Percentiles rank a stretch among this genome's conserved stretches.
Evolutionary conservation across 2,797 vertebrate species (phyloP).

Genomic region (Sternarchorhynchus goeldii): DNA sequence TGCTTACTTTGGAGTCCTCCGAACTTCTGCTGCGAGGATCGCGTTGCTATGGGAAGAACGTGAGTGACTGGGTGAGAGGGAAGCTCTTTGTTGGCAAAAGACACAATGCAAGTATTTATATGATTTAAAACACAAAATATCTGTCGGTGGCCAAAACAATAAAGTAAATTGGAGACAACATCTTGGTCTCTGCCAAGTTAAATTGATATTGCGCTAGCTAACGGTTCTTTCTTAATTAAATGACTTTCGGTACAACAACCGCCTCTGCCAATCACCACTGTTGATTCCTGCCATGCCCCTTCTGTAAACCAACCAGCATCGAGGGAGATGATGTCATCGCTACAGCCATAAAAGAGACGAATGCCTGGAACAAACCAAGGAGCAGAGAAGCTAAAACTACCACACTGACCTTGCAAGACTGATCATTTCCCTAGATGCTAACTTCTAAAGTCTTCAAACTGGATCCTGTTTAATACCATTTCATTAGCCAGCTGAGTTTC

Average conservation of each 20-base stretch:
- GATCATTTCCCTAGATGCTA: slow-evolving; percentile 29
- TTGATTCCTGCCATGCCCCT: slow-evolving; percentile 24
- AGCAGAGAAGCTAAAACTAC: slow-evolving; percentile 13
- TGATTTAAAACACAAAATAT: slow-evolving; percentile 25
- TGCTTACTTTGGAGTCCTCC: slow-evolving; percentile 80
- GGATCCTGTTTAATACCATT: slow-evolving; percentile 21
- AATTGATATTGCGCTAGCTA: slow-evolving; percentile 41
- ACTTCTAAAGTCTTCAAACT: slow-evolving; percentile 25
- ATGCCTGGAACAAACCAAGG: slow-evolving; percentile 30
- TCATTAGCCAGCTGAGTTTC: not conserved
- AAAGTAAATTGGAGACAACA: slow-evolving; percentile 38
- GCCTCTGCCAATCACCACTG: slow-evolving; percentile 44
- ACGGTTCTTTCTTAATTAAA: slow-evolving; percentile 44
- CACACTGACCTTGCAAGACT: slow-evolving; percentile 21
- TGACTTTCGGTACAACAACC: slow-evolving; percentile 21
- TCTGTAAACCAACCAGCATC: slow-evolving; percentile 30
- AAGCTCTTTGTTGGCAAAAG: slow-evolving; percentile 2
- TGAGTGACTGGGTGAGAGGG: slow-evolving; percentile 15
- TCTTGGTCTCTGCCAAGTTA: slow-evolving; percentile 24
- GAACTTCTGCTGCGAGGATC: slow-evolving; percentile 79
- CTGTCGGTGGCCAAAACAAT: slow-evolving; percentile 43
- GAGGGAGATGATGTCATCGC: slow-evolving; percentile 38
- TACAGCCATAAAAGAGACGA: slow-evolving; percentile 23
- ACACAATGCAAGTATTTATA: slow-evolving; percentile 4
- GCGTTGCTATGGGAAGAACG: slow-evolving; percentile 67